phyloP scores from a whole-genome alignment of 2,888 invertebrate genomes.

The Notodonta ziczac region DNA sequence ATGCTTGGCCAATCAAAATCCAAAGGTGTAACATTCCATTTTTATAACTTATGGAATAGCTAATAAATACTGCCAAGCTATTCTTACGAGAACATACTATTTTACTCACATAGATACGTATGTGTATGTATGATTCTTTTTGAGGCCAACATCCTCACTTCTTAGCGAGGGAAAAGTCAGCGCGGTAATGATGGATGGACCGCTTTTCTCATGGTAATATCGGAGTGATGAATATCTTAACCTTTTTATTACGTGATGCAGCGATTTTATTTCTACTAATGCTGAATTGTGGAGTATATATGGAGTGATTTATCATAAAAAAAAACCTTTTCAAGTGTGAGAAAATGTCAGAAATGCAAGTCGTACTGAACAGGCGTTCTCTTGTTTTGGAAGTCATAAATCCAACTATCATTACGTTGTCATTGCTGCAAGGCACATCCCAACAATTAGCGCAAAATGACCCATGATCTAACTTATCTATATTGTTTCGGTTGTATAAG shows the following conservation, averaged over 20 bases:
- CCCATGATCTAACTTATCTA: not conserved
- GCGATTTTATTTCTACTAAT: slow-evolving; percentile 5
- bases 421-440: not conserved
- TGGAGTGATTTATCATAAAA: not conserved
- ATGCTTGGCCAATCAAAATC: too few relatives aligned
- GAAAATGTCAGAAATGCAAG: too few relatives aligned
- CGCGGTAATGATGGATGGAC: slow-evolving; percentile 69
- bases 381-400: too few relatives aligned
- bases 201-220: slow-evolving; percentile 67
- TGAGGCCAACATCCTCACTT: slow-evolving; percentile 51
- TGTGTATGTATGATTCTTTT: slow-evolving; percentile 45
- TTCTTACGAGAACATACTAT: slow-evolving; percentile 63
- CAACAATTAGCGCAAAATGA: not conserved
- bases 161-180: slow-evolving; percentile 58
- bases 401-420: too few relatives aligned
- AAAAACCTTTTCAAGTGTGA: not conserved
- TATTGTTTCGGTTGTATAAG: not conserved
- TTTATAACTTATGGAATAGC: too few relatives aligned
- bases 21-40: too few relatives aligned
- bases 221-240: slow-evolving; percentile 64
- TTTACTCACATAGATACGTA: slow-evolving; percentile 29
- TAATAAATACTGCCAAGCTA: slow-evolving; percentile 25
- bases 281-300: slow-evolving; percentile 1
- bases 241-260: slow-evolving; percentile 19
- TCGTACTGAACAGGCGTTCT: too few relatives aligned